phyloP scores from a whole-genome alignment of 1,140 invertebrate species.

The Caenorhabditis latens region DNA sequence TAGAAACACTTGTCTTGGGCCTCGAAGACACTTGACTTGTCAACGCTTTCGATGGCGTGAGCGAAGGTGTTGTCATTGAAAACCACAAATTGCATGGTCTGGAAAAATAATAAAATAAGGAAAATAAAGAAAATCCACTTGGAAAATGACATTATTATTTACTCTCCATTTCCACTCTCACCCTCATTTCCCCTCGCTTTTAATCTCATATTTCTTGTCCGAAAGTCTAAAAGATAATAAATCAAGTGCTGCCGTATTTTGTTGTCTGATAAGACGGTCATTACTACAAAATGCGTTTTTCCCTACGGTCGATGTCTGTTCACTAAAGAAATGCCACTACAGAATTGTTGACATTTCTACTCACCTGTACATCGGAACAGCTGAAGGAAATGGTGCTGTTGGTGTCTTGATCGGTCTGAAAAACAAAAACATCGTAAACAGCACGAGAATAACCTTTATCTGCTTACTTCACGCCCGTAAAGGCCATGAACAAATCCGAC shows the following conservation, averaged over 20 bases:
- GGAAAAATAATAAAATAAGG: neutral
- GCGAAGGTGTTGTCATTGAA: conserved; percentile 41
- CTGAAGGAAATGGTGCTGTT: conserved; percentile 9
- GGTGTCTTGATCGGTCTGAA: neutral
- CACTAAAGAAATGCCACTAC: neutral
- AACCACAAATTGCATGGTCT: conserved; percentile 46
- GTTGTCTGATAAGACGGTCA: conserved; percentile 36
- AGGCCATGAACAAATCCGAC: neutral
- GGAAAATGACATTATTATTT: neutral
- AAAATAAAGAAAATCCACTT: neutral
- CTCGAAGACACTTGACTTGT: conserved; percentile 43
- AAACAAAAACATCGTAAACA: neutral
- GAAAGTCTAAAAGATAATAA: conserved; percentile 38
- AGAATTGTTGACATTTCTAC: neutral
- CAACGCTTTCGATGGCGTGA: conserved; percentile 32
- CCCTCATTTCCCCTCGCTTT: neutral
- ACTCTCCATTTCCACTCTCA: neutral
- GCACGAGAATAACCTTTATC: neutral
- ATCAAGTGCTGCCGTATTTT: conserved; percentile 13
- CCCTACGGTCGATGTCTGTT: neutral
- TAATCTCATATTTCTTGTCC: conserved; percentile 37
- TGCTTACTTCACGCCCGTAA: neutral
- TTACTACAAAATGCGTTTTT: conserved; percentile 35
- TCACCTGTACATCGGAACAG: conserved; percentile 18
- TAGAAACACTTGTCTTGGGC: conserved; percentile 47